Evolutionary conservation across 2,113 vertebrate species (phyloP), one percentile per base, ranked within the genome.

Genomic region (Platichthys flesus): DNA sequence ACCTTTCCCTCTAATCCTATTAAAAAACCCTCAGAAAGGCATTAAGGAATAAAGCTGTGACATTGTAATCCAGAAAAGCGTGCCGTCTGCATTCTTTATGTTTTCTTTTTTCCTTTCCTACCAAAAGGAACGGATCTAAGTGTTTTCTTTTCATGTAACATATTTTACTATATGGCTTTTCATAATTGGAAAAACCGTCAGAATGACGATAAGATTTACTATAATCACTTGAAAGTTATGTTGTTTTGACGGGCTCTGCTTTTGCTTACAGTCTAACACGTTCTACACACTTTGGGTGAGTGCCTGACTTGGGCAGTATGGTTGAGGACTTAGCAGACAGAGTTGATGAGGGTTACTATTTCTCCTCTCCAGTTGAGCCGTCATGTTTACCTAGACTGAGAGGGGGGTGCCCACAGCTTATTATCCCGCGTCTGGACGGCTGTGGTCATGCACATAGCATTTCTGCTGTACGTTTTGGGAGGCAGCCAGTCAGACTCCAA

Each of bases 1-100:
- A 85, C 83, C 87, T 71, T 65, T 81, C 59, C 7, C 64, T 81
- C 69, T 92, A 92, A 93, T 93, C 92, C 91, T 86, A 88, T 94
- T 91, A 88, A 91, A 91, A 90, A 64, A 5, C 68, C 74, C 81
- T 84, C 80, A 78, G 84, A 85, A 90, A 85, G 69, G 72, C 86
- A 79, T 84, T 74, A 82, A 42, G 59, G 72, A 72, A 86, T 80
- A 93, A 90, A 89, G 80, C 78, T 61, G 54, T 79, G 82, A 82
- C 86, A 85, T 66, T 82, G 58, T 87, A 85, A 89, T 89, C 87
- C 79, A 54, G 65, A 71, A 28, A 66, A 78, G 81, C 67, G 23
- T 81, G 83, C 54, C 57, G 14, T 45, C 54, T 42, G 63, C 35
- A 59, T 71, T 67, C 40, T 69, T 37, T 2, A 1, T 20, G 10